Evolutionary conservation across 2,888 invertebrate genomes (phyloP), one percentile per base, ranked within the genome.

Genomic region (Nasonovia ribisnigri): DNA sequence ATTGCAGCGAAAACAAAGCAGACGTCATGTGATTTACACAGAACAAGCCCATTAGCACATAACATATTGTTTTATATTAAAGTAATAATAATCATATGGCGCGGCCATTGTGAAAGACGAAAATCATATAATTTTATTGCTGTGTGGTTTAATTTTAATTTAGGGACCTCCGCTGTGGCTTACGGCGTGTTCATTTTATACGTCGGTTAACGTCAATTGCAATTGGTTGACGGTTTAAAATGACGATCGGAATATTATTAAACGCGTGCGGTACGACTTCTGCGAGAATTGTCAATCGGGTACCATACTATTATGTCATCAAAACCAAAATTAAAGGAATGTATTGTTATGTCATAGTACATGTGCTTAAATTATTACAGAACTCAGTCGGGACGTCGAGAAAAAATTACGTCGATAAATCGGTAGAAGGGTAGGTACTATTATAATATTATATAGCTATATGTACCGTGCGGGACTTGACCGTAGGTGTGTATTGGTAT

Each of bases 71-170:
- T 77, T 77, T 77, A 77, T 77, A 77, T 77, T 77, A 77, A 77
- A 77, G 20, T 77, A 77, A 36, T 77, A 36, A 67, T 67, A 36
- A 36, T 36, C 20, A 77, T 36, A 10, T 1, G 36, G 36, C 36
- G 20, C 36, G 8, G 77, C 77, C 77, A 77, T 77, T 36, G 88
- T 88, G 26, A 57, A 89, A 43, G 26, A 60, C 43, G 60, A 60
- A 43, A 60, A 89, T 60, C 60, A n/a, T 60, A 89, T 43, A 29
- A 60, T 89, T 89, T 89, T 89, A 89, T 89, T 43, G 60, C 60
- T 29, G 29, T 77, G 77, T 51, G n/a, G 88, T 51, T 87, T 89
- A 60, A 57, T 46, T 89, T 60, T 29, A 89, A 77, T 77, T 77
- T 77, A 57, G 36, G 36, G 36, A 36, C 36, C 54, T 54, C 54